These are phyloP conservation scores for Erpobdella octoculata DNA, from an alignment of 2,888 invertebrate species.

Conservation along the genomic window DNA sequence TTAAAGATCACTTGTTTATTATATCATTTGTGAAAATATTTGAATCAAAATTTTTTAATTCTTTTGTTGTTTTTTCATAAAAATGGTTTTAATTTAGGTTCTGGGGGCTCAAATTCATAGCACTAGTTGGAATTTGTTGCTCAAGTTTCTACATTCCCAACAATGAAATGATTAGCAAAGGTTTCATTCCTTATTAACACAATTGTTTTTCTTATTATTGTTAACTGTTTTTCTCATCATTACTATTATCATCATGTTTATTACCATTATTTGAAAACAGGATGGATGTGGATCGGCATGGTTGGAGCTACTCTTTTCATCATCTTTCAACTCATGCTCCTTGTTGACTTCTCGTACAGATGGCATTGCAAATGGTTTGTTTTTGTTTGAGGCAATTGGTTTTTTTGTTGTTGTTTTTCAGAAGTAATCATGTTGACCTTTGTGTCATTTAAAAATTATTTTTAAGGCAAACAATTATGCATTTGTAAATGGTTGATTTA, in stretches of 20 bases:
- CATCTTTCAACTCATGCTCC: constrained; percentile 51
- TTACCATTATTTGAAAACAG: constrained; percentile 46
- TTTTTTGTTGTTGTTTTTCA: too few species aligned
- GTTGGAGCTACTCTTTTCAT: constrained; percentile 53
- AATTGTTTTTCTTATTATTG: neutral
- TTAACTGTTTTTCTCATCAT: neutral
- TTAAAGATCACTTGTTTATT: too few species aligned
- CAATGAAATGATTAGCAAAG: constrained; percentile 43
- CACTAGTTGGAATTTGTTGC: constrained; percentile 49
- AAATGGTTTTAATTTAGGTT: too few species aligned
- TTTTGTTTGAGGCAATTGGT: too few species aligned
- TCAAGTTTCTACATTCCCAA: constrained; percentile 51
- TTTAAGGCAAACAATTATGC: too few species aligned
- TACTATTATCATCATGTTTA: too few species aligned
- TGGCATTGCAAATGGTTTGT: constrained; percentile 53
- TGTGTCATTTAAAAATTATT: too few species aligned
- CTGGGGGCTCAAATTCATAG: constrained; percentile 49
- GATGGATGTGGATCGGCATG: constrained; percentile 55
- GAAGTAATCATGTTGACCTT: too few species aligned
- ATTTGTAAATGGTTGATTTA: too few species aligned
- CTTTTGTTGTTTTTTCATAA: too few species aligned
- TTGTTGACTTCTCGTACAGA: constrained; percentile 54
- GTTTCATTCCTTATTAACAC: constrained; percentile 39
- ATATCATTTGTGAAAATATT: neutral
- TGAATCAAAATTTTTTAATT: neutral